phyloP scores from a whole-genome alignment of 2,888 invertebrate species.

The Enchytraeus crypticus region DNA sequence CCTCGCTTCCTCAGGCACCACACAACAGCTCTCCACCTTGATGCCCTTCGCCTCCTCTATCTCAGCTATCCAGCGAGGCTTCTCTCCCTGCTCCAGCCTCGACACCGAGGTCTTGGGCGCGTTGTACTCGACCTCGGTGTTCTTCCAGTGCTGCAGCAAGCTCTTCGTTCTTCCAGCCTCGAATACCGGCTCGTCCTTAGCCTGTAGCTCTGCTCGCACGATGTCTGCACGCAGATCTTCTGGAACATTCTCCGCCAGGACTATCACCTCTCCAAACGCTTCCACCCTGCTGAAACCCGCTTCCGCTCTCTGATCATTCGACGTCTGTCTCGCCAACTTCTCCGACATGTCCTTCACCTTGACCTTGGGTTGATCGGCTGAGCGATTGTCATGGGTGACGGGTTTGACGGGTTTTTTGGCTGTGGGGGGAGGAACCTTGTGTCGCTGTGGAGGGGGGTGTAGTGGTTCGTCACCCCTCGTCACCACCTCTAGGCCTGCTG shows the following conservation, averaged over 20 bases:
- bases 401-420: too few relatives aligned
- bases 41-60: slow-evolving; percentile 5
- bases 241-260: slow-evolving; percentile 2
- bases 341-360: slow-evolving; percentile 5
- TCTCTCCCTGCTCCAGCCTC: neutral
- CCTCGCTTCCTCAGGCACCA: neutral
- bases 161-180: neutral
- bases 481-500: too few relatives aligned
- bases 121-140: slow-evolving; percentile 8
- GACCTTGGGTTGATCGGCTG: too few relatives aligned
- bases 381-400: too few relatives aligned
- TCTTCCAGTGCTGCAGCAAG: slow-evolving; percentile 2
- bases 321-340: neutral
- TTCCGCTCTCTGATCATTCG: neutral
- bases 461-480: too few relatives aligned
- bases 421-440: too few relatives aligned
- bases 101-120: slow-evolving; percentile 1
- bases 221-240: neutral
- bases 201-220: neutral
- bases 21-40: neutral
- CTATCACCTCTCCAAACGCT: neutral
- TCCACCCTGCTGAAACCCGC: neutral
- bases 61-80: slow-evolving; percentile 3
- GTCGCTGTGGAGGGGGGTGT: too few relatives aligned
- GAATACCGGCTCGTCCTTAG: slow-evolving; percentile 2